Evolutionary conservation across 2,888 invertebrate species (phyloP).

Genomic region (Amiota minor): DNA sequence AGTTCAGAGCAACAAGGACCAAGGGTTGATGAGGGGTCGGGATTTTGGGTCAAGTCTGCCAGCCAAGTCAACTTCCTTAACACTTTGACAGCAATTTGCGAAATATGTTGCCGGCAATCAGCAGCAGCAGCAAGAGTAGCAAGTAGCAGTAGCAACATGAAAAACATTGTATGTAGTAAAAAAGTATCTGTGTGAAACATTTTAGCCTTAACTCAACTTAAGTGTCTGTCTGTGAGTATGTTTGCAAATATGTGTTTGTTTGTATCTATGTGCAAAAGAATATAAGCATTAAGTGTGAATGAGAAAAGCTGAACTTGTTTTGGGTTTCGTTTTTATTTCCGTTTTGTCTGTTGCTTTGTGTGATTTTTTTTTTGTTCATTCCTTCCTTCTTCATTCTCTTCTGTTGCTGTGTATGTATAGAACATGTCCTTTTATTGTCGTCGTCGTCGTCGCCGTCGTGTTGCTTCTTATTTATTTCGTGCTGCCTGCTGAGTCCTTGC

Average conservation of each 20-base stretch:
- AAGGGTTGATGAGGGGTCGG: not conserved
- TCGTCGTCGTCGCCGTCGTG: not conserved
- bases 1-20: not conserved
- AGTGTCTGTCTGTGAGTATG: not conserved
- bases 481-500: conserved; percentile 58
- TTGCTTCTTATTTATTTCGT: conserved; percentile 37
- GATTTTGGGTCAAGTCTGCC: conserved; percentile 32
- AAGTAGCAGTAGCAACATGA: conserved; percentile 39
- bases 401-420: not conserved
- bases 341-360: not conserved
- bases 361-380: not conserved
- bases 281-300: no score
- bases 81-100: conserved; percentile 68
- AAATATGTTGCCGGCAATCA: conserved; percentile 69
- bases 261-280: no score
- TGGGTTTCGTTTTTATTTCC: conserved; percentile 13
- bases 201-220: not conserved
- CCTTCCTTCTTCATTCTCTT: conserved; percentile 5
- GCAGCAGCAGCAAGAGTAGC: conserved; percentile 60
- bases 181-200: conserved; percentile 8
- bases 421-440: no score
- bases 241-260: no score
- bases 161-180: conserved; percentile 24
- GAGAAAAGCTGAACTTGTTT: no score
- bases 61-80: conserved; percentile 68